phyloP scores from a whole-genome alignment of 2,113 vertebrate genomes.

The Lucifuga dentata region DNA sequence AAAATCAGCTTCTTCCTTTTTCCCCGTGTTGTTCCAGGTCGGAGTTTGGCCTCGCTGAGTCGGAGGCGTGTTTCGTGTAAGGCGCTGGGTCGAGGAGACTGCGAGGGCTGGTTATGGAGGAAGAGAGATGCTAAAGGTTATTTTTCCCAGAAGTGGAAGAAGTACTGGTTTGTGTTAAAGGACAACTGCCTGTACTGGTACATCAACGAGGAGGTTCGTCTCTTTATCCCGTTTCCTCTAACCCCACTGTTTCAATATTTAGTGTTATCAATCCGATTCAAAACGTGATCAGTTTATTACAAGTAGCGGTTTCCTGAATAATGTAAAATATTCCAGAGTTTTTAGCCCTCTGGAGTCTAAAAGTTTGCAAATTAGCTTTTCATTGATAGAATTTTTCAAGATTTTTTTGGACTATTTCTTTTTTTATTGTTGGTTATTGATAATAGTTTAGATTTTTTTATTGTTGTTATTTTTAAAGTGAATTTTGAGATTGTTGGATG shows the following conservation, averaged over 20 bases:
- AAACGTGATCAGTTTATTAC: too few relatives aligned
- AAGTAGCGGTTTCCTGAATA: too few relatives aligned
- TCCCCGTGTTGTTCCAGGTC: constrained; percentile 53
- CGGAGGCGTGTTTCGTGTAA: constrained; percentile 97
- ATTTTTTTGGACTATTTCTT: too few relatives aligned
- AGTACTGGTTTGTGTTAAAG: constrained; percentile 99
- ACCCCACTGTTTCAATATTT: too few relatives aligned
- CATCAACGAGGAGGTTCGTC: constrained; percentile 96
- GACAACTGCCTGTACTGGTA: constrained; percentile 98
- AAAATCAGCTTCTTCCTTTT: too few relatives aligned
- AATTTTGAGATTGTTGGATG: too few relatives aligned
- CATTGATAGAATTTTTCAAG: constrained; percentile 9
- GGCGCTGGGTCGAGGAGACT: constrained; percentile 97
- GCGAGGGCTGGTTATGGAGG: constrained; percentile 99
- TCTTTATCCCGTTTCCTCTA: too few relatives aligned
- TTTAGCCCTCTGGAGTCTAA: background rate
- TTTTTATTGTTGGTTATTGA: too few relatives aligned
- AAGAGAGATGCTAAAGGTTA: constrained; percentile 99
- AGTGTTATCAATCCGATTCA: too few relatives aligned
- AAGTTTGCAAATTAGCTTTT: too few relatives aligned
- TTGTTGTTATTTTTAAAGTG: too few relatives aligned
- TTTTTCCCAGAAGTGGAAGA: constrained; percentile 99
- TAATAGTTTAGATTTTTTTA: too few relatives aligned
- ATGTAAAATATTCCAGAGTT: background rate
- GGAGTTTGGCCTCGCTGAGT: constrained; percentile 89